Evolutionary conservation across 2,888 invertebrate genomes (phyloP).

Genomic region (Prostheceraeus crozeri): DNA sequence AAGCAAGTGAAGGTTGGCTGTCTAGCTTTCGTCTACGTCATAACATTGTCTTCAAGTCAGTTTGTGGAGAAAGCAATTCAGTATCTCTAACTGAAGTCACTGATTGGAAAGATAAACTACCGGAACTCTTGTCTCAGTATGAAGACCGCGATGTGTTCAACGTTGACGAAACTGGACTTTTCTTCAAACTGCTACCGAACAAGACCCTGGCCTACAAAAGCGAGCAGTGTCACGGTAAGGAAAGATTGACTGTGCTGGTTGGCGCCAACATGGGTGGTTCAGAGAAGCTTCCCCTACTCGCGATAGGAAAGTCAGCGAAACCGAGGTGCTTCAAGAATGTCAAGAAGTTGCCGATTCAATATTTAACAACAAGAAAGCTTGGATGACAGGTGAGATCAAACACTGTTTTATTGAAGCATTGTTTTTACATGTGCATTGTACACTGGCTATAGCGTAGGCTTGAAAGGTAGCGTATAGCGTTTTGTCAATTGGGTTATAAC

Average conservation of each 20-base stretch:
- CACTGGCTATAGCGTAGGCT: no score
- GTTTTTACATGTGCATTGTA: no score
- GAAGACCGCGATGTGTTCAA: slow-evolving; percentile 38
- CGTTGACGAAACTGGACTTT: slow-evolving; percentile 39
- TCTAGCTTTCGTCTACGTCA: no score
- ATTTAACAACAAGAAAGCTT: neutral
- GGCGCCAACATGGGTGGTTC: slow-evolving; percentile 11
- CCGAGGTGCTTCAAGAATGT: slow-evolving; percentile 8
- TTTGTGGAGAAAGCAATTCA: no score
- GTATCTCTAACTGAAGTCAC: no score
- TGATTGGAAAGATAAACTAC: neutral
- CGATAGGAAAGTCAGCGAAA: neutral
- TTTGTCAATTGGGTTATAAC: no score
- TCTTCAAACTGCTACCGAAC: slow-evolving; percentile 40
- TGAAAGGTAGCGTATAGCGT: no score
- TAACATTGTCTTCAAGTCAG: no score
- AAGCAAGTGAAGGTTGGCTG: no score
- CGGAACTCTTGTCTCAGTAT: slow-evolving; percentile 19
- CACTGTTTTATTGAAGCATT: no score
- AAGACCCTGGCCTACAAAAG: slow-evolving; percentile 38
- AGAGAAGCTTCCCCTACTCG: slow-evolving; percentile 1
- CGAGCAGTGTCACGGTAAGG: slow-evolving; percentile 39
- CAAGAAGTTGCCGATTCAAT: neutral
- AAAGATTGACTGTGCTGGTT: slow-evolving; percentile 38
- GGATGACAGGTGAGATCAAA: no score